Evolutionary conservation across 2,888 invertebrate species (phyloP).

Genomic region (Pseudococcus viburni): DNA sequence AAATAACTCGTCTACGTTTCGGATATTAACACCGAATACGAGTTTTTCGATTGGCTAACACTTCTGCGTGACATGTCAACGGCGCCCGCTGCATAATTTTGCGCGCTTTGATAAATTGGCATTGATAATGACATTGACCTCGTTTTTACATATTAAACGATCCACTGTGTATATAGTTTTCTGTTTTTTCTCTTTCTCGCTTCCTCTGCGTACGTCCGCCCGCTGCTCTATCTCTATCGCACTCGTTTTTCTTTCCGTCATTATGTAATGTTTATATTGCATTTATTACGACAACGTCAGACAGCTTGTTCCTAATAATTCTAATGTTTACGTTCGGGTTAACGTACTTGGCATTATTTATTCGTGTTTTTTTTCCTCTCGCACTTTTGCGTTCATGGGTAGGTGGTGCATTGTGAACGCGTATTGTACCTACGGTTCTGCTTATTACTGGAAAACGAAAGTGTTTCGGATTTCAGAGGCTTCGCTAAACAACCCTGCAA

Average conservation of each 20-base stretch:
- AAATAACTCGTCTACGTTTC: conserved; percentile 60
- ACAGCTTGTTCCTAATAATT: conserved; percentile 65
- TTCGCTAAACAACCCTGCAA: neutral
- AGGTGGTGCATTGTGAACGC: neutral
- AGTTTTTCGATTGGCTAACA: conserved; percentile 64
- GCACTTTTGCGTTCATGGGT: neutral
- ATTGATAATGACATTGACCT: conserved; percentile 66
- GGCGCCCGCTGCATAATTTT: conserved; percentile 58
- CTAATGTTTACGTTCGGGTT: conserved; percentile 63
- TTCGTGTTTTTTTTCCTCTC: conserved; percentile 4
- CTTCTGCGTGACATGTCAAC: conserved; percentile 65
- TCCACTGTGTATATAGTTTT: conserved; percentile 55
- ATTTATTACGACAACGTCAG: conserved; percentile 66
- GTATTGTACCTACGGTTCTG: neutral
- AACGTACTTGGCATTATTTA: conserved; percentile 60
- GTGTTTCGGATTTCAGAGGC: neutral
- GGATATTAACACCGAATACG: conserved; percentile 58
- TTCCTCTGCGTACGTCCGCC: neutral
- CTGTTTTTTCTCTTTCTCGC: conserved; percentile 9
- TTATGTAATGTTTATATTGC: conserved; percentile 66
- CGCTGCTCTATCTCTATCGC: neutral
- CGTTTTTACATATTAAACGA: conserved; percentile 66
- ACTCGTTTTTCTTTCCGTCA: conserved; percentile 51
- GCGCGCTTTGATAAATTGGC: conserved; percentile 65
- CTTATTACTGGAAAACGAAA: neutral